These are phyloP conservation scores for Diacarnus erythraeanus DNA, from an alignment of 37 sponge, comb jelly and placozoan species.

Conservation along the genomic window DNA sequence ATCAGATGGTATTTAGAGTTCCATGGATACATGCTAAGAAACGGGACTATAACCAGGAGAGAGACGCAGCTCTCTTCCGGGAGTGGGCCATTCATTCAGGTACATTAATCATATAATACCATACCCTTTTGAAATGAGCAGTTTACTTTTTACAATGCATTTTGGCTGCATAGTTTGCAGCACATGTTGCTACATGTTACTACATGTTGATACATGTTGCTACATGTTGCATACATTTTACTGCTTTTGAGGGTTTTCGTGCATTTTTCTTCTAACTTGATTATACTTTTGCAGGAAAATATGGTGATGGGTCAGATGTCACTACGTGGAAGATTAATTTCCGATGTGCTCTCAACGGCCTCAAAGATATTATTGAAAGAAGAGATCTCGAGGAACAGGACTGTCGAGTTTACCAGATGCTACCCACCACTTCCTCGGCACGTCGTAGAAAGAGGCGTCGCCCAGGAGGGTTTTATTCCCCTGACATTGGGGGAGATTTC, in stretches of 20 bases:
- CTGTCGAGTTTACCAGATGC: conserved; percentile 77
- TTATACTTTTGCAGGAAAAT: conserved; percentile 39
- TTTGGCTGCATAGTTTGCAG: too few species aligned
- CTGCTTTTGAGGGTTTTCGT: too few species aligned
- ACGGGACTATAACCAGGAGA: conserved; percentile 72
- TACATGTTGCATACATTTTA: too few species aligned
- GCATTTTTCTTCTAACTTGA: neutral
- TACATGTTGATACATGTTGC: too few species aligned
- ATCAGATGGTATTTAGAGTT: conserved; percentile 69
- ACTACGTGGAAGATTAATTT: conserved; percentile 95
- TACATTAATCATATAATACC: neutral
- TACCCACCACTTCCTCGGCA: conserved; percentile 34
- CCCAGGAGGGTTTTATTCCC: conserved; percentile 14
- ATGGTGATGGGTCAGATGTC: conserved; percentile 65
- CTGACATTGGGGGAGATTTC: conserved; percentile 1
- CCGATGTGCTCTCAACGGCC: conserved; percentile 88
- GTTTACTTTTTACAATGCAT: neutral
- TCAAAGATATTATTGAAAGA: conserved; percentile 80
- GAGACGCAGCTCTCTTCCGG: conserved; percentile 88
- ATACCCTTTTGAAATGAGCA: neutral
- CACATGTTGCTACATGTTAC: too few species aligned
- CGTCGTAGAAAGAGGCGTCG: conserved; percentile 40
- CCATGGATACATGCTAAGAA: conserved; percentile 97
- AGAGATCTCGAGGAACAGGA: conserved; percentile 69
- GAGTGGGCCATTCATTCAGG: conserved; percentile 70